These are phyloP conservation scores for Pycnonotus jocosus DNA, from an alignment of 2,113 vertebrate genomes.

Conservation along the genomic window DNA sequence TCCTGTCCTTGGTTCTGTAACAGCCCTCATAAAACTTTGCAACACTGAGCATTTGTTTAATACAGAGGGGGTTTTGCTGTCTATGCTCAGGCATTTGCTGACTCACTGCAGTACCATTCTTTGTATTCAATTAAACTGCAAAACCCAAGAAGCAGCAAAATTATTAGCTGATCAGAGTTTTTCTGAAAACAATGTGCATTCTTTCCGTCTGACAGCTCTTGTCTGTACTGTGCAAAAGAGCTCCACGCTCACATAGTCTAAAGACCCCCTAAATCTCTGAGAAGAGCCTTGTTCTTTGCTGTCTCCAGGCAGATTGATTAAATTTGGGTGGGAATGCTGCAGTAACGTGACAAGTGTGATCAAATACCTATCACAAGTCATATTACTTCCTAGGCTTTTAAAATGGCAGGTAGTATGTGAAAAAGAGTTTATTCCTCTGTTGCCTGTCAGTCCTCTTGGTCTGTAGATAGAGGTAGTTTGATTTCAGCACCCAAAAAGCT, in stretches of 20 bases:
- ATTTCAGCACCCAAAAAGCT: neutral
- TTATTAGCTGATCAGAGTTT: neutral
- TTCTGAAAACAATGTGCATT: neutral
- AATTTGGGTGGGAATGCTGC: neutral
- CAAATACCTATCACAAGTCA: neutral
- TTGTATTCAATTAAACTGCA: neutral
- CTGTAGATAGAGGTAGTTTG: neutral
- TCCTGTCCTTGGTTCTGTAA: neutral
- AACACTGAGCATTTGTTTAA: neutral
- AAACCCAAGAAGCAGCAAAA: neutral
- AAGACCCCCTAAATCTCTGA: neutral
- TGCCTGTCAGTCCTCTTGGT: neutral
- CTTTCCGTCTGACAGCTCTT: neutral
- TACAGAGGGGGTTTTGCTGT: neutral
- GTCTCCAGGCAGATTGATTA: neutral
- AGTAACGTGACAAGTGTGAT: neutral
- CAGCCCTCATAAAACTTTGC: neutral
- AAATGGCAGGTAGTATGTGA: neutral
- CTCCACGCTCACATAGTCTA: neutral
- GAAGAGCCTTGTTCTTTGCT: neutral
- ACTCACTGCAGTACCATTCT: neutral
- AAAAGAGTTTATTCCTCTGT: neutral
- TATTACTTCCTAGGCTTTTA: neutral
- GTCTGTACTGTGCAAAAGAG: neutral
- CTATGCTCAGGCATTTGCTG: neutral